phyloP scores from a whole-genome alignment of 2,113 vertebrate species.

The Nansenia antarctica region DNA sequence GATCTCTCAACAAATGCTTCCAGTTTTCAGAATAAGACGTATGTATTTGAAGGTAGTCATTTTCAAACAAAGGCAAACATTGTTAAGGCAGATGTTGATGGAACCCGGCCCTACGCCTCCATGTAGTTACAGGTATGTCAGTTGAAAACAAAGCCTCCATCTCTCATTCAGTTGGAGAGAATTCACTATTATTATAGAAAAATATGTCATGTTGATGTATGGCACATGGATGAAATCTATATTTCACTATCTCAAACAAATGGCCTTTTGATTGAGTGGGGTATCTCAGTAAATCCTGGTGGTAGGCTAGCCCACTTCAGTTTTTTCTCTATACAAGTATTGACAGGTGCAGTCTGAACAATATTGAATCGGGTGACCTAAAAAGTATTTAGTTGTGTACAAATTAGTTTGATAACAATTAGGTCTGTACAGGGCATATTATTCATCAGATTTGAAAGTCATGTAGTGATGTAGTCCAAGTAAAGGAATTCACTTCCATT shows the following conservation, averaged over 20 bases:
- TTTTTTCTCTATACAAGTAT: background rate
- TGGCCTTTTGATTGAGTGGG: slow-evolving; percentile 49
- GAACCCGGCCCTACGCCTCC: slow-evolving; percentile 17
- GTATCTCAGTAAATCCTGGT: slow-evolving; percentile 33
- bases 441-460: background rate
- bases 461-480: too few relatives aligned
- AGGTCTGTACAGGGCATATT: background rate
- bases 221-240: slow-evolving; percentile 41
- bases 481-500: background rate
- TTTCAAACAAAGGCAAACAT: slow-evolving; percentile 3
- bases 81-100: slow-evolving; percentile 22
- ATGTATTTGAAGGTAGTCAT: background rate
- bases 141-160: slow-evolving; percentile 32
- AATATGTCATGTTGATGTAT: slow-evolving; percentile 54
- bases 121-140: slow-evolving; percentile 20
- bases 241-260: slow-evolving; percentile 46
- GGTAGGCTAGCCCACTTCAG: background rate
- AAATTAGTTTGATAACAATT: background rate
- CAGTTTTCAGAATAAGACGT: background rate
- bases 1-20: too few relatives aligned
- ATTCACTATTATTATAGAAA: slow-evolving; percentile 56
- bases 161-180: slow-evolving; percentile 46
- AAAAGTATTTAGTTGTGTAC: background rate
- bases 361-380: background rate
- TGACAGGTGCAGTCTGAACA: background rate